These are phyloP conservation scores for Oryzias dopingdopingensis DNA, from an alignment of 2,797 vertebrate species.

Conservation along the genomic window DNA sequence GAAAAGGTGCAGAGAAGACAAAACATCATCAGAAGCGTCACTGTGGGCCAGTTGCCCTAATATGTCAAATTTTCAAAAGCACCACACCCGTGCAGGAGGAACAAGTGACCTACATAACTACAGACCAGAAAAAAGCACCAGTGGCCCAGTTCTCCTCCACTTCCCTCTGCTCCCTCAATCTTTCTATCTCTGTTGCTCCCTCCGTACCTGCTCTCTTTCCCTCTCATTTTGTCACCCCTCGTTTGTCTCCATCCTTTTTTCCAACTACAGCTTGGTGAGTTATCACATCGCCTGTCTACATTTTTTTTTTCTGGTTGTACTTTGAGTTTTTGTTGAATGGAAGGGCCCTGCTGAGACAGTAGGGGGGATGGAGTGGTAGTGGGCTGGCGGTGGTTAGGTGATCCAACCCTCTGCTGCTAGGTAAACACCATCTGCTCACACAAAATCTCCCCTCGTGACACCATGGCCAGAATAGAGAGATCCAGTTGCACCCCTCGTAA, in stretches of 20 bases:
- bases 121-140: constrained; percentile 58
- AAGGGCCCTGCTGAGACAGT: constrained; percentile 71
- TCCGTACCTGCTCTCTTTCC: constrained; percentile 53
- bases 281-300: constrained; percentile 39
- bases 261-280: constrained; percentile 62
- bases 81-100: constrained; percentile 41
- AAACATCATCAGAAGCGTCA: constrained; percentile 66
- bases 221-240: constrained; percentile 61
- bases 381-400: constrained; percentile 80
- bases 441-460: constrained; percentile 67
- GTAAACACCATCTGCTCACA: constrained; percentile 93
- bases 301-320: not conserved
- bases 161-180: constrained; percentile 23
- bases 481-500: constrained; percentile 82
- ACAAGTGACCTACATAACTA: constrained; percentile 75
- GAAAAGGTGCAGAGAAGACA: constrained; percentile 50
- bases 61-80: constrained; percentile 87
- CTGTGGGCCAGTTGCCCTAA: constrained; percentile 80
- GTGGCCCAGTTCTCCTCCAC: constrained; percentile 63
- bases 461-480: constrained; percentile 70
- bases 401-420: constrained; percentile 84
- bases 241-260: constrained; percentile 63
- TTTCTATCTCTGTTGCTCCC: constrained; percentile 44
- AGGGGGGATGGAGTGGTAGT: constrained; percentile 70
- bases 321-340: constrained; percentile 5